These are phyloP conservation scores for Andrena praecox DNA, from an alignment of 2,888 invertebrate species.

Conservation along the genomic window DNA sequence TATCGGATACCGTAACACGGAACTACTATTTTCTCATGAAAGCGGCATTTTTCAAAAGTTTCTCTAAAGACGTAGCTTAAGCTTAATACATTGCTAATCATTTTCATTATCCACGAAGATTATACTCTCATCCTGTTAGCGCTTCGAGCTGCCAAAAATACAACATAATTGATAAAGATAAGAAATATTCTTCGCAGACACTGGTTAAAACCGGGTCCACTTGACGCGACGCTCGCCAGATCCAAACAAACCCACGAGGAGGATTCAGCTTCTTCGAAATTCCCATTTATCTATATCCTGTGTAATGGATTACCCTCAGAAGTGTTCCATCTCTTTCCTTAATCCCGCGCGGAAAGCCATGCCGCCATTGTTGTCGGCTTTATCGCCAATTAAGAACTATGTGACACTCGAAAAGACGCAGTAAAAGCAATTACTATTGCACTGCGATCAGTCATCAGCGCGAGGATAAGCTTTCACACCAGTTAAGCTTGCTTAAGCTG, in stretches of 20 bases:
- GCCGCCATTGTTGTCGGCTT: not conserved
- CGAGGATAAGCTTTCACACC: not conserved
- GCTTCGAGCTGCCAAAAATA: too few relatives aligned
- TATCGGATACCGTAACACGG: not conserved
- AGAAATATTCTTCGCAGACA: not conserved
- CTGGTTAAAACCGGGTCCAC: not conserved
- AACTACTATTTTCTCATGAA: not conserved
- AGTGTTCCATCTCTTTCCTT: slow-evolving; percentile 10
- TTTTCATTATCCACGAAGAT: too few relatives aligned
- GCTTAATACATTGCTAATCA: too few relatives aligned
- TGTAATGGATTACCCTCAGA: slow-evolving; percentile 1
- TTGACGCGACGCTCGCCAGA: not conserved
- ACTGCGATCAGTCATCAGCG: not conserved
- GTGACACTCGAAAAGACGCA: slow-evolving; percentile 9
- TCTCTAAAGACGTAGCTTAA: too few relatives aligned
- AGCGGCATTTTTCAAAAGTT: too few relatives aligned
- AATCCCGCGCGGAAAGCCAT: not conserved
- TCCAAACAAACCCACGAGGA: not conserved
- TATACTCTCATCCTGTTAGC: too few relatives aligned
- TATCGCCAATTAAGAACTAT: slow-evolving; percentile 11
- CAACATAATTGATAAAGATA: too few relatives aligned
- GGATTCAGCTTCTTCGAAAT: not conserved
- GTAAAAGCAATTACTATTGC: not conserved
- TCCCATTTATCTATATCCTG: slow-evolving; percentile 21
- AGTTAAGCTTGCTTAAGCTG: too few relatives aligned